phyloP scores from a whole-genome alignment of 2,888 invertebrate species.

The Camptogramma bilineatum region DNA sequence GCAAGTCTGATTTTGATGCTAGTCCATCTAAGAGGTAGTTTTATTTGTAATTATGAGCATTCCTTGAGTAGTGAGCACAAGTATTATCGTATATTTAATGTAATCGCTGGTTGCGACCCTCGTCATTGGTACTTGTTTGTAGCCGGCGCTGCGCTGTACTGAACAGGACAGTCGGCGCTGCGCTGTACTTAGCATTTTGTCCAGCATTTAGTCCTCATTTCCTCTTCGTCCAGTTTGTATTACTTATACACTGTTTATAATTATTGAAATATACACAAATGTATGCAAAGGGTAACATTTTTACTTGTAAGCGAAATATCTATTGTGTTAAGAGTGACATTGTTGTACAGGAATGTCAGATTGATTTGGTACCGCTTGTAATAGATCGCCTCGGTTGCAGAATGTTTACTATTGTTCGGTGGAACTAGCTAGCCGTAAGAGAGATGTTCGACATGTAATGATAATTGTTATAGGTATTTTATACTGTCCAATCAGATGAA shows the following conservation, averaged over 20 bases:
- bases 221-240: conserved; percentile 57
- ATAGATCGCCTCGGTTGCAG: conserved; percentile 64
- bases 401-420: conserved; percentile 55
- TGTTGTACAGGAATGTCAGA: conserved; percentile 48
- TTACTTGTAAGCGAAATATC: conserved; percentile 59
- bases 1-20: conserved; percentile 72
- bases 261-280: conserved; percentile 56
- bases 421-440: conserved; percentile 51
- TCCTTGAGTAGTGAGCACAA: conserved; percentile 17
- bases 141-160: neutral
- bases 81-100: neutral
- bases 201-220: conserved; percentile 49
- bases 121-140: conserved; percentile 13
- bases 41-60: conserved; percentile 46
- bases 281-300: conserved; percentile 62
- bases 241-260: conserved; percentile 46
- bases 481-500: conserved; percentile 45
- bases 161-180: neutral
- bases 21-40: conserved; percentile 54
- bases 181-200: conserved; percentile 19
- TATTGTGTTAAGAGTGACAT: conserved; percentile 51
- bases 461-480: conserved; percentile 63
- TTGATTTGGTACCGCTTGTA: conserved; percentile 63
- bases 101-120: neutral
- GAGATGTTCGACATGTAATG: conserved; percentile 50